A percentile compares a stretch with the other conserved stretches of the same genome.
These are phyloP conservation scores for Ailurus styani DNA, from an alignment of 2,113 vertebrate species.

Conservation along the genomic window DNA sequence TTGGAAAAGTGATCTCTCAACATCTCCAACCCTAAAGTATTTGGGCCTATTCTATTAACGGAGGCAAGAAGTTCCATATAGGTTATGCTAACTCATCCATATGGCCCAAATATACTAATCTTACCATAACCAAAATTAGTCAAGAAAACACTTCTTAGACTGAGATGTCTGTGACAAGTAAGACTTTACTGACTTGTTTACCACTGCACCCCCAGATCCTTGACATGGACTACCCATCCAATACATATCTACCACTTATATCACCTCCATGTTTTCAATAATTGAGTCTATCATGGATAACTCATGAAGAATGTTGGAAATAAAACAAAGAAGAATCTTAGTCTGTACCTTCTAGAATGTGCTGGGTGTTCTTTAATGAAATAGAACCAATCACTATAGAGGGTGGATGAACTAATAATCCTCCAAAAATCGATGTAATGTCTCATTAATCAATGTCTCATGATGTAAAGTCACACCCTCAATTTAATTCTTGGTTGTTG, in stretches of 20 bases:
- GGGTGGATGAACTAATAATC: neutral
- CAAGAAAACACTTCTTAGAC: neutral
- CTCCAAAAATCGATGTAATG: neutral
- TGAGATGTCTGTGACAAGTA: neutral
- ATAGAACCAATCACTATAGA: neutral
- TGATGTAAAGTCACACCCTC: neutral
- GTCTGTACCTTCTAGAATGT: neutral
- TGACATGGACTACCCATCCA: neutral
- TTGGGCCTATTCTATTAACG: neutral
- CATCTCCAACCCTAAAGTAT: neutral
- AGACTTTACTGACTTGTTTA: neutral
- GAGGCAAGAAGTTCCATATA: neutral
- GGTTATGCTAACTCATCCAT: neutral
- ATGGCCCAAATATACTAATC: neutral
- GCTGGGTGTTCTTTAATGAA: neutral
- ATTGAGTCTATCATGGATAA: neutral
- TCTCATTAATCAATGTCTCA: too few species aligned
- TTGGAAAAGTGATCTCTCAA: fast-evolving
- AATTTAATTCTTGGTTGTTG: neutral
- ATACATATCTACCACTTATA: neutral
- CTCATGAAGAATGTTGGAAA: neutral
- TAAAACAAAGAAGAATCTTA: neutral
- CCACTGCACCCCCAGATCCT: neutral
- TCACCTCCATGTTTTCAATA: neutral
- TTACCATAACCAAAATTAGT: neutral